These are phyloP conservation scores for Asobara japonica DNA, from an alignment of 1,140 invertebrate species.

Conservation along the genomic window DNA sequence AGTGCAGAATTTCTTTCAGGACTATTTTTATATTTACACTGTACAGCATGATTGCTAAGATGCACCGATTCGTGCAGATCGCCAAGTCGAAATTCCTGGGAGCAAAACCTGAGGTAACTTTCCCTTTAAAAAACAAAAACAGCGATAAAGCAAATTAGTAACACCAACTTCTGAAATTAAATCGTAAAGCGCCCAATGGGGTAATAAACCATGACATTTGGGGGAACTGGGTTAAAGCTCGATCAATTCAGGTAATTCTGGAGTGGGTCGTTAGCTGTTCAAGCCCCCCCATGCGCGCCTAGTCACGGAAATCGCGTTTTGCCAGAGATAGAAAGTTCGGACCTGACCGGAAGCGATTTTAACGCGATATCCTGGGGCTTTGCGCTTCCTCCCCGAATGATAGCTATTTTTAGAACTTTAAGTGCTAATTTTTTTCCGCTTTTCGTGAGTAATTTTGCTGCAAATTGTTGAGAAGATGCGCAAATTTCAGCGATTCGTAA, in stretches of 20 bases:
- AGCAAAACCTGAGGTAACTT: slow-evolving; percentile 92
- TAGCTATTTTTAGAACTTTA: slow-evolving; percentile 14
- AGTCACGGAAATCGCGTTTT: slow-evolving; percentile 15
- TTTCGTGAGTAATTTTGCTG: too few relatives aligned
- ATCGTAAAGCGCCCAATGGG: not conserved
- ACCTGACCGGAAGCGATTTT: slow-evolving; percentile 12
- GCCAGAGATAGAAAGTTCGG: slow-evolving; percentile 7
- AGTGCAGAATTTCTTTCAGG: slow-evolving; percentile 77
- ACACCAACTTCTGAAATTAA: not conserved
- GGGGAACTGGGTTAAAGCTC: slow-evolving; percentile 2
- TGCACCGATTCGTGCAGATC: slow-evolving; percentile 94
- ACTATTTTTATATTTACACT: slow-evolving; percentile 89
- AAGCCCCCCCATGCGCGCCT: not conserved
- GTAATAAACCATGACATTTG: not conserved
- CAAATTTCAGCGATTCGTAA: too few relatives aligned
- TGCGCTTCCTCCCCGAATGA: not conserved
- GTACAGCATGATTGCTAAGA: slow-evolving; percentile 93
- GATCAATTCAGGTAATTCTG: slow-evolving; percentile 15
- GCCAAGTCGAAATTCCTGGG: slow-evolving; percentile 87
- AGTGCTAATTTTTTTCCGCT: too few relatives aligned
- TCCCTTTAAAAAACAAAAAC: slow-evolving; percentile 70
- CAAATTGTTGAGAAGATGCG: too few relatives aligned
- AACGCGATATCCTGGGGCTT: not conserved
- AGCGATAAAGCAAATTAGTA: not conserved
- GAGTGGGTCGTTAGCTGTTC: slow-evolving; percentile 21